phyloP scores from a whole-genome alignment of 2,888 invertebrate species.

The Polylopha cassiicola region DNA sequence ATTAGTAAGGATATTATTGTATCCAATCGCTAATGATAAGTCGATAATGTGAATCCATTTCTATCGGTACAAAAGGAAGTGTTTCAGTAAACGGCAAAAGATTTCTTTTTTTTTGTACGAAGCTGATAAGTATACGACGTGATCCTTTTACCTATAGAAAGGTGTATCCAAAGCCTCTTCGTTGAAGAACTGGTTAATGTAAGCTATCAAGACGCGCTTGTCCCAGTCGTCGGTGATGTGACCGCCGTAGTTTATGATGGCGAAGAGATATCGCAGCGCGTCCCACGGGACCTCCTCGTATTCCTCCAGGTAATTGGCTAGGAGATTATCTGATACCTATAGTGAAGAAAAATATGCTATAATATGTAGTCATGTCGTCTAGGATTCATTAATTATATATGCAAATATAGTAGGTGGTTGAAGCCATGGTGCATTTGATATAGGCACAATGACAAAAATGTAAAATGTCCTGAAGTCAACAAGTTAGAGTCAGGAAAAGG shows the following conservation, averaged over 20 bases:
- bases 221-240: slow-evolving; percentile 88
- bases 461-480: too few relatives aligned
- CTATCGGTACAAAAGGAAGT: too few relatives aligned
- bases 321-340: slow-evolving; percentile 87
- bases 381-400: not conserved
- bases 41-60: too few relatives aligned
- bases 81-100: too few relatives aligned
- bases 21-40: too few relatives aligned
- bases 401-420: not conserved
- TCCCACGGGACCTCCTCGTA: slow-evolving; percentile 95
- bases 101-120: too few relatives aligned
- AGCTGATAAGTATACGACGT: too few relatives aligned
- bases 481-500: too few relatives aligned
- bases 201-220: slow-evolving; percentile 85
- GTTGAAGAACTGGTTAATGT: slow-evolving; percentile 89
- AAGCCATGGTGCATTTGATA: too few relatives aligned
- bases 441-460: too few relatives aligned
- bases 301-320: slow-evolving; percentile 90
- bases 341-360: not conserved
- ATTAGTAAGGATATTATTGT: too few relatives aligned
- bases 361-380: not conserved
- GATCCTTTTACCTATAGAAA: slow-evolving; percentile 84
- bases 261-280: slow-evolving; percentile 90
- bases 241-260: slow-evolving; percentile 93
- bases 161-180: slow-evolving; percentile 81